phyloP scores from a whole-genome alignment of 2,888 invertebrate species.

The Lypha dubia region DNA sequence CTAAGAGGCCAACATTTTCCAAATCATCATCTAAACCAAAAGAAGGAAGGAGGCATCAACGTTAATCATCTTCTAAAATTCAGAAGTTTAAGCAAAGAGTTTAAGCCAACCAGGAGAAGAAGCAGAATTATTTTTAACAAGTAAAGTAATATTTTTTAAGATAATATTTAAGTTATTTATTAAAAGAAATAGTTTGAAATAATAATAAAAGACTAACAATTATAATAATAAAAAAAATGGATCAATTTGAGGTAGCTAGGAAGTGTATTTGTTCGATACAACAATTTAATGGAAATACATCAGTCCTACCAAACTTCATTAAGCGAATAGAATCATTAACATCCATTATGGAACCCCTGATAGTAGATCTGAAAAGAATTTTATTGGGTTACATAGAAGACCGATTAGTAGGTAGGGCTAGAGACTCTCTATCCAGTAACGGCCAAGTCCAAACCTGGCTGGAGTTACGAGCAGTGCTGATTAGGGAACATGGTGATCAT shows the following conservation, averaged over 20 bases:
- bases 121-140: constrained; percentile 36
- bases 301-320: constrained; percentile 33
- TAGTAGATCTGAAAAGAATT: constrained; percentile 7
- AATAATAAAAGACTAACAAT: constrained; percentile 14
- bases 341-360: too few species aligned
- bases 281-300: constrained; percentile 31
- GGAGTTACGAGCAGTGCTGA: too few species aligned
- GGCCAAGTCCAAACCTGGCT: too few species aligned
- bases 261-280: constrained; percentile 28
- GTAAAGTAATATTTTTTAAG: constrained; percentile 32
- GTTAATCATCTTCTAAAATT: too few species aligned
- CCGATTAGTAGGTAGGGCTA: constrained; percentile 20
- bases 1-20: too few species aligned
- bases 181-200: constrained; percentile 36
- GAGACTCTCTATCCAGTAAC: too few species aligned
- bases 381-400: constrained; percentile 30
- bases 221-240: too few species aligned
- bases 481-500: too few species aligned
- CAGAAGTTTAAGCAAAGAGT: constrained; percentile 38
- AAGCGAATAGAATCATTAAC: too few species aligned
- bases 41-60: too few species aligned
- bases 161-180: constrained; percentile 38
- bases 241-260: too few species aligned
- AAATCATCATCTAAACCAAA: too few species aligned
- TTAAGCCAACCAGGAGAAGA: constrained; percentile 32